A percentile compares a stretch with the other conserved stretches of the same genome.
Conservation (phyloP, 2,797 vertebrate species). For the Anguilla megastoma region DNA sequence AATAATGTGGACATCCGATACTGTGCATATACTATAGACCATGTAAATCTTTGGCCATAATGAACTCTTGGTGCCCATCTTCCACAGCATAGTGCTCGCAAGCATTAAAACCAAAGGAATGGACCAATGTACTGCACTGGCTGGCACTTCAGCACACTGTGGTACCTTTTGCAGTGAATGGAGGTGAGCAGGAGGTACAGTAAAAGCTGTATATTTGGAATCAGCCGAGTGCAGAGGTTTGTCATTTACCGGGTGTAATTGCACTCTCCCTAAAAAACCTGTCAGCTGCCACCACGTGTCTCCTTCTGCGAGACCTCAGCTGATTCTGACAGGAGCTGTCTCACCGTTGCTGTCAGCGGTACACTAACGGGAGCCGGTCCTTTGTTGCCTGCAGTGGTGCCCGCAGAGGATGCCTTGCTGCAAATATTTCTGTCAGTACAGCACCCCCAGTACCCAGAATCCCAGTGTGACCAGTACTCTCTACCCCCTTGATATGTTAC, state of each 20-base stretch:
- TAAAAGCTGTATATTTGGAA: slow-evolving; percentile 79
- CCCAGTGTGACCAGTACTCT: slow-evolving; percentile 38
- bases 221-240: slow-evolving; percentile 88
- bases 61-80: slow-evolving; percentile 79
- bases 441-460: slow-evolving; percentile 40
- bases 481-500: slow-evolving; percentile 22
- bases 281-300: slow-evolving; percentile 82
- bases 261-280: slow-evolving; percentile 84
- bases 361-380: slow-evolving; percentile 91
- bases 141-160: slow-evolving; percentile 85
- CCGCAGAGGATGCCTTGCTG: slow-evolving; percentile 61
- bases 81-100: slow-evolving; percentile 75
- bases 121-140: slow-evolving; percentile 93
- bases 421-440: slow-evolving; percentile 57
- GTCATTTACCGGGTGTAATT: slow-evolving; percentile 92
- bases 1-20: slow-evolving; percentile 45
- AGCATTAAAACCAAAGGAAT: slow-evolving; percentile 86
- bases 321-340: slow-evolving; percentile 89
- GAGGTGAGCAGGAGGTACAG: slow-evolving; percentile 80
- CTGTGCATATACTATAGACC: slow-evolving; percentile 79
- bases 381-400: slow-evolving; percentile 74
- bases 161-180: slow-evolving; percentile 85
- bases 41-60: slow-evolving; percentile 70
- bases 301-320: slow-evolving; percentile 64
- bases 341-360: slow-evolving; percentile 90